phyloP scores from a whole-genome alignment of 23 tunicate genomes.

The Clavelina lepadiformis region DNA sequence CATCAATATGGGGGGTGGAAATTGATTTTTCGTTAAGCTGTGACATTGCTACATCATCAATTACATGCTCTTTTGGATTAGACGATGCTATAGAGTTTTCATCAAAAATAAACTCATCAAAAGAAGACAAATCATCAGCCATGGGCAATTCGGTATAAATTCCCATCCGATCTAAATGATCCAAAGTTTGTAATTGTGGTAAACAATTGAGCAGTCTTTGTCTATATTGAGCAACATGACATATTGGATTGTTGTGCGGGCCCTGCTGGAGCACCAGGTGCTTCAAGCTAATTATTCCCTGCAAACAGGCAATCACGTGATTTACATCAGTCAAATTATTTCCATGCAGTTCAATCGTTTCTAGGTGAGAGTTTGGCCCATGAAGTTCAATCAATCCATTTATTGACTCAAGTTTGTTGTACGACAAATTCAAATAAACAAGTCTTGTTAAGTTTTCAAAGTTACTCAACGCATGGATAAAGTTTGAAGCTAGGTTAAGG shows the following conservation, averaged over 20 bases:
- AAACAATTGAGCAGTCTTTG: constrained; percentile 7
- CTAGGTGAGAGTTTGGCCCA: constrained; percentile 8
- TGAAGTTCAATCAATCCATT: constrained; percentile 17
- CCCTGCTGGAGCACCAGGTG: constrained; percentile 31
- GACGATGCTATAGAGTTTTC: neutral
- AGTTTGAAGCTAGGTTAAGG: constrained; percentile 16
- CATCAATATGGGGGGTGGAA: constrained; percentile 45
- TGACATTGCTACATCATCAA: too few species aligned
- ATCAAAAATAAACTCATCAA: neutral
- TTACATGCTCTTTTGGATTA: neutral
- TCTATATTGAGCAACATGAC: constrained; percentile 21
- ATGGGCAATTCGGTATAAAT: too few species aligned
- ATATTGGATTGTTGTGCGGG: constrained; percentile 26
- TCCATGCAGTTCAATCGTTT: constrained; percentile 43
- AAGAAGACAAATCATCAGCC: neutral
- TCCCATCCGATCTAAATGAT: constrained; percentile 25
- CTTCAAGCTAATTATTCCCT: constrained; percentile 30
- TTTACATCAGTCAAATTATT: constrained; percentile 12
- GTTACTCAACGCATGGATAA: neutral
- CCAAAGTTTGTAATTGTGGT: constrained; percentile 48
- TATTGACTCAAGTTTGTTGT: constrained; percentile 8
- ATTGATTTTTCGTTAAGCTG: neutral
- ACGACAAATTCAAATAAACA: constrained; percentile 10
- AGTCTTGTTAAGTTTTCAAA: neutral
- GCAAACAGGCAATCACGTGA: constrained; percentile 20